phyloP scores from a whole-genome alignment of 2,797 vertebrate species.

The Sciurus carolinensis region DNA sequence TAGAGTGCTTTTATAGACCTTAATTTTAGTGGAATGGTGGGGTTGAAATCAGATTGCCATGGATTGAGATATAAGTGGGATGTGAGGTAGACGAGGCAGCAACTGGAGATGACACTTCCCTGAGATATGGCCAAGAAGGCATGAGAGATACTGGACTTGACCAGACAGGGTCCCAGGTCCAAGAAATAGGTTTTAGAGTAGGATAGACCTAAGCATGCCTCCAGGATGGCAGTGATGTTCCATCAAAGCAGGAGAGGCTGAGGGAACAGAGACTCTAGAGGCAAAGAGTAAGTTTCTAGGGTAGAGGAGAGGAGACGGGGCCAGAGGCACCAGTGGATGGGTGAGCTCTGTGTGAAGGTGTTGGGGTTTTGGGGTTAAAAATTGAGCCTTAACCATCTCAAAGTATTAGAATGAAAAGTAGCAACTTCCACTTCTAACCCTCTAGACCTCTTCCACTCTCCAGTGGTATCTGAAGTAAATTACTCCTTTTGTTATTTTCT shows the following conservation, averaged over 20 bases:
- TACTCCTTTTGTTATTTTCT: background rate
- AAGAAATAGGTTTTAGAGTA: background rate
- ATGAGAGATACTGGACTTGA: background rate
- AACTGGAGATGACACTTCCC: background rate
- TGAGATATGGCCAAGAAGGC: background rate
- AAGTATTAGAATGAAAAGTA: background rate
- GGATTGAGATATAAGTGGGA: background rate
- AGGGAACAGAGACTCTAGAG: background rate
- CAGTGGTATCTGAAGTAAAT: background rate
- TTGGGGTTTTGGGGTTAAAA: background rate
- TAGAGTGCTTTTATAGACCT: background rate
- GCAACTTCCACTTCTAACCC: background rate
- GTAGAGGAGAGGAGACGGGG: too few species aligned
- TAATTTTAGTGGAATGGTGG: background rate
- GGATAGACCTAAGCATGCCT: background rate
- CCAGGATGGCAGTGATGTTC: background rate
- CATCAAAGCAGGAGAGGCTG: background rate
- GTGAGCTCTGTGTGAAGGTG: background rate
- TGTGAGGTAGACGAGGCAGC: background rate
- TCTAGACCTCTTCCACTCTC: background rate
- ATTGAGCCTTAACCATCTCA: background rate
- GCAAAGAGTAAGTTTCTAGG: background rate
- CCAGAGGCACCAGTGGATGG: too few species aligned
- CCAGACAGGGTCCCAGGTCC: background rate
- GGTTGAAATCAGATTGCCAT: background rate